Evolutionary conservation across 2,797 vertebrate genomes (phyloP), one percentile per base, ranked within the genome.

Genomic region (Cossypha caffra): DNA sequence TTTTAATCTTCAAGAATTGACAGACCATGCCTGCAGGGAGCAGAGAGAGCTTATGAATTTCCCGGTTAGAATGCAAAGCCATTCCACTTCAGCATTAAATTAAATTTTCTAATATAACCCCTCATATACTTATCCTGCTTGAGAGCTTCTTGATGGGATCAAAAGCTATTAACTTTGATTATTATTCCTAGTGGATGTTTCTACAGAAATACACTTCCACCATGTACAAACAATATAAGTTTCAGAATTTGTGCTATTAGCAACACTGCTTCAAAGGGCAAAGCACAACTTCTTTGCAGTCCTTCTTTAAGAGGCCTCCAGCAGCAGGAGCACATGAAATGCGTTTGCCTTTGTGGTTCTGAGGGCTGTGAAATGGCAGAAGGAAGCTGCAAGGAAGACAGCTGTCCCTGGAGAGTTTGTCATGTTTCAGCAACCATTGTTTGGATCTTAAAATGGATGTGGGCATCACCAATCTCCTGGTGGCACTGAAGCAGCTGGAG

Each of bases 1-100:
- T 86, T 90, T 71, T 94, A 79, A 88, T 93, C 26, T 66, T 77
- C 47, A 67, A 72, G 87, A 95, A 86, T 11, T 90, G 76, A 74
- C 47, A 85, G 86, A 37, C 9, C 23, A 16, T 59, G 67, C 31
- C 79, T 71, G 58, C n/a, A 89, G 69, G 40, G 50, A n/a, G 14
- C 31, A 78, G 29, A 35, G 20, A 24, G 6, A 73, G 12, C 26
- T 89, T 73, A 59, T 69, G 37, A 94, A 87, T 84, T 69, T 74
- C n/a, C 38, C 51, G 16, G 54, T 68, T 92, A 71, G 26, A 97
- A 95, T 58, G 58, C 61, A 93, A 89, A 90, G 29, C 26, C 74
- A 79, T 77, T 85, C 58, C 54, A 55, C 16, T 75, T 57, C 18
- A 67, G 63, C 84, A 85, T 74, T 86, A 50, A 59, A 78, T 91